These are phyloP conservation scores for Poecilia wingei DNA, from an alignment of 2,797 vertebrate species.

Conservation along the genomic window DNA sequence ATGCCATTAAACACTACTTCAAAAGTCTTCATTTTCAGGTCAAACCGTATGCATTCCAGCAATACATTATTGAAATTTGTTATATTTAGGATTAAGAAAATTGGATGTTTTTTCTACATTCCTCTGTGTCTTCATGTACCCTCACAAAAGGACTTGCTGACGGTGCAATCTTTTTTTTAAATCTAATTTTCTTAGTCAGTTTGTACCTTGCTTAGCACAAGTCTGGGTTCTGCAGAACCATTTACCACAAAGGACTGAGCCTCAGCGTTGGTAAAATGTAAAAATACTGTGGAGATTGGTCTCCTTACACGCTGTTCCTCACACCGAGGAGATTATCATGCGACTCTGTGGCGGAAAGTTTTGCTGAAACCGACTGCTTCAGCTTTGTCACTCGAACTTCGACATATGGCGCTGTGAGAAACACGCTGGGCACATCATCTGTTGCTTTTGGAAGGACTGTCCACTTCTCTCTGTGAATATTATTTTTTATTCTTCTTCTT, in stretches of 20 bases:
- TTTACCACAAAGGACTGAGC: background rate
- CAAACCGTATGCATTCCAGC: background rate
- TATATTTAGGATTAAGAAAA: too few species aligned
- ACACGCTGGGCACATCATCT: background rate
- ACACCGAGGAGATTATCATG: background rate
- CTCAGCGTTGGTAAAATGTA: background rate
- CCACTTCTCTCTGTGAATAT: background rate
- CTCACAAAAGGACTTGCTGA: too few species aligned
- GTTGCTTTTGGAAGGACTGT: background rate
- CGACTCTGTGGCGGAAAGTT: background rate
- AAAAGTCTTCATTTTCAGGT: background rate
- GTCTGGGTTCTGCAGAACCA: background rate
- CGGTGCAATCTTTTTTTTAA: too few species aligned
- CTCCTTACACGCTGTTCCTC: background rate
- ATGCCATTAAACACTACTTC: background rate
- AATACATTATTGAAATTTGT: background rate
- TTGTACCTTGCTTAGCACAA: background rate
- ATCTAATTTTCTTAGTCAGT: too few species aligned
- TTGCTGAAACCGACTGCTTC: background rate
- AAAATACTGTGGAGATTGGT: background rate
- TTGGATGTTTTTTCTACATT: too few species aligned
- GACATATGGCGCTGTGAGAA: background rate
- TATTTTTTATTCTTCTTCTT: constrained; percentile 20
- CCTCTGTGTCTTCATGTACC: too few species aligned
- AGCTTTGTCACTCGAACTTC: background rate